Percentiles rank a stretch among this genome's conserved stretches.
phyloP scores from a whole-genome alignment of 2,888 invertebrate species.

The Drosophila ezoana region DNA sequence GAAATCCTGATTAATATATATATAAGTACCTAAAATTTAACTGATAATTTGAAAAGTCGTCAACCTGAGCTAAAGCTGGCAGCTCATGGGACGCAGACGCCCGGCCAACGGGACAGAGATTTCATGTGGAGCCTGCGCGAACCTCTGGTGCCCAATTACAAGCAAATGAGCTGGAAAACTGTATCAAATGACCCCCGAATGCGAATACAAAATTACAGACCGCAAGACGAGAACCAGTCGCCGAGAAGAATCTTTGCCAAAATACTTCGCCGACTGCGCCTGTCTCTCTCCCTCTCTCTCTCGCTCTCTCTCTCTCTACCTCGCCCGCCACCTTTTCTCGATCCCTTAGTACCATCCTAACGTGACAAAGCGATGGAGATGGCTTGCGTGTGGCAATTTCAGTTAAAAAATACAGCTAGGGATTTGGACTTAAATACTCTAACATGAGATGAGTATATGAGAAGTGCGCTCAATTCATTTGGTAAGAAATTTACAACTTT shows the following conservation, averaged over 20 bases:
- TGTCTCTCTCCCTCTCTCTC: neutral
- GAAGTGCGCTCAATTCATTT: neutral
- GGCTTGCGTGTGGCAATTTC: constrained; percentile 85
- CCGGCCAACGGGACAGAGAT: constrained; percentile 42
- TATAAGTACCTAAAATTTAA: constrained; percentile 73
- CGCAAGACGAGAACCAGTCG: constrained; percentile 33
- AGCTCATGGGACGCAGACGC: constrained; percentile 26
- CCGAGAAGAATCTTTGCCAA: constrained; percentile 54
- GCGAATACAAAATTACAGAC: constrained; percentile 76
- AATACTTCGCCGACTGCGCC: constrained; percentile 44
- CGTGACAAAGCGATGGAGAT: constrained; percentile 84
- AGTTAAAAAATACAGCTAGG: constrained; percentile 69
- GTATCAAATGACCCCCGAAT: constrained; percentile 85
- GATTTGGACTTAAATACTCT: constrained; percentile 46
- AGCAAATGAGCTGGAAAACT: constrained; percentile 85
- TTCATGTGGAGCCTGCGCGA: constrained; percentile 65
- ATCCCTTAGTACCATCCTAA: constrained; percentile 47
- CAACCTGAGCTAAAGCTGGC: constrained; percentile 69
- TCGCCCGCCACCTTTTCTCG: neutral
- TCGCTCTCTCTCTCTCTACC: neutral
- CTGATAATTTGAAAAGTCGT: constrained; percentile 80
- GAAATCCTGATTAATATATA: constrained; percentile 80
- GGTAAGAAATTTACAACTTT: neutral
- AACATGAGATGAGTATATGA: neutral
- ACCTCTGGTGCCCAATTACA: constrained; percentile 84